Conservation (phyloP, 1,140 invertebrate genomes). For the Alviniconcha marisindica region DNA sequence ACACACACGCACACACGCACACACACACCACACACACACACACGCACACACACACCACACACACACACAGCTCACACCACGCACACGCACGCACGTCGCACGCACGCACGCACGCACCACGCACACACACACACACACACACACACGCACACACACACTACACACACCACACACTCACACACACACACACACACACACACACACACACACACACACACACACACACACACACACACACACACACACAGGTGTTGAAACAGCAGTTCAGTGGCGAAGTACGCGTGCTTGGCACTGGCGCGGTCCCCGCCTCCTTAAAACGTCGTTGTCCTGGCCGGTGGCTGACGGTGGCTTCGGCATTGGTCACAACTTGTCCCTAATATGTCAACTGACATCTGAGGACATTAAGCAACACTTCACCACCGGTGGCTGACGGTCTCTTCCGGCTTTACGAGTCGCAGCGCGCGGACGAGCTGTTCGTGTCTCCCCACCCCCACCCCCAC, state of each 20-base stretch:
- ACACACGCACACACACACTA: background rate
- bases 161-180: conserved; percentile 5
- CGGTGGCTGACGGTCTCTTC: too few relatives aligned
- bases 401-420: too few relatives aligned
- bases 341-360: too few relatives aligned
- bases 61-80: background rate
- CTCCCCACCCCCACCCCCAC: too few relatives aligned
- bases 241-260: background rate
- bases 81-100: background rate
- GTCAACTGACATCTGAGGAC: too few relatives aligned
- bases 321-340: too few relatives aligned
- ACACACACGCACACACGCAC: conserved; percentile 19
- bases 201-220: conserved; percentile 8
- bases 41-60: background rate
- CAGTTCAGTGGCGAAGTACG: too few relatives aligned
- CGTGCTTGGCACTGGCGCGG: too few relatives aligned
- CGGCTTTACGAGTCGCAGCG: too few relatives aligned
- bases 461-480: too few relatives aligned
- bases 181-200: background rate
- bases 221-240: conserved; percentile 24
- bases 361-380: too few relatives aligned
- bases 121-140: background rate
- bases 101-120: background rate
- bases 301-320: too few relatives aligned
- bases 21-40: background rate